A percentile compares a stretch with the other conserved stretches of the same genome.
These are phyloP conservation scores for Sarcophaga carnaria DNA, from an alignment of 2,888 invertebrate species.

Conservation along the genomic window DNA sequence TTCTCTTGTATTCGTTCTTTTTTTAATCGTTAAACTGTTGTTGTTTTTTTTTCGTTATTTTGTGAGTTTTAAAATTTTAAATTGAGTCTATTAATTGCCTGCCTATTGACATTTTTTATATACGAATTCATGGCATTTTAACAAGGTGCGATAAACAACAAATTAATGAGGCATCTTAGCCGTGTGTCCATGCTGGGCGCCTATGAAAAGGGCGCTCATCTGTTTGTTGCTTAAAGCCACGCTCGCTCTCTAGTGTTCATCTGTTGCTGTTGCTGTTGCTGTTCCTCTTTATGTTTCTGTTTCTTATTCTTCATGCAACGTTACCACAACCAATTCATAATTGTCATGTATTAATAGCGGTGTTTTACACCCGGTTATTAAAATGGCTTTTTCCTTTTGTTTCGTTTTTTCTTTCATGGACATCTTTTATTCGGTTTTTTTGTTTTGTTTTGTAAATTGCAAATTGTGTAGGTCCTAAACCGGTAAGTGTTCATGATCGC, in stretches of 20 bases:
- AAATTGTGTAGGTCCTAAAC: constrained; percentile 33
- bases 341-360: constrained; percentile 81
- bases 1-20: background rate
- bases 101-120: constrained; percentile 71
- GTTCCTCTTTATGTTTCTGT: too few relatives aligned
- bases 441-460: background rate
- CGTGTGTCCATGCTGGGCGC: constrained; percentile 65
- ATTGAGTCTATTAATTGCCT: constrained; percentile 67
- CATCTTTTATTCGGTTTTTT: too few relatives aligned
- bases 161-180: constrained; percentile 77
- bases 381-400: constrained; percentile 74
- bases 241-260: background rate
- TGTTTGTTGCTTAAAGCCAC: background rate
- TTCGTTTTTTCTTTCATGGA: background rate
- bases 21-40: background rate
- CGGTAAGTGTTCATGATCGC: background rate
- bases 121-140: constrained; percentile 77
- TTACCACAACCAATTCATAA: constrained; percentile 78
- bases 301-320: too few relatives aligned
- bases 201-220: constrained; percentile 55
- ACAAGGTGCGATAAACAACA: constrained; percentile 81
- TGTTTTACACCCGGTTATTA: constrained; percentile 81
- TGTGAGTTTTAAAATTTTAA: constrained; percentile 50
- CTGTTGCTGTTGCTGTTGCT: constrained; percentile 13
- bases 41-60: constrained; percentile 4